Conservation (phyloP, 2,888 invertebrate species). For the Lacanobia wlatinum region DNA sequence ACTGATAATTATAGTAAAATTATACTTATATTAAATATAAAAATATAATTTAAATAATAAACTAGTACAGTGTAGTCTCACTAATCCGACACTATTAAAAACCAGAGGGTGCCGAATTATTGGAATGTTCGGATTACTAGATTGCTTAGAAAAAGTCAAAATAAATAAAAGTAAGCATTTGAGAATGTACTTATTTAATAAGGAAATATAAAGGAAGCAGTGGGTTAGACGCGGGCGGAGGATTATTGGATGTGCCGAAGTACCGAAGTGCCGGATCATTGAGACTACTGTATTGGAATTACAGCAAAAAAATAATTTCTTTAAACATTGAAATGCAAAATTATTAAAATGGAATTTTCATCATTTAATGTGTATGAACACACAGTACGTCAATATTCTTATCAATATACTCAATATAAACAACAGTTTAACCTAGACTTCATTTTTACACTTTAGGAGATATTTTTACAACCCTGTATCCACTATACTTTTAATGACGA, state of each 20-base stretch:
- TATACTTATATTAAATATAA: conserved; percentile 82
- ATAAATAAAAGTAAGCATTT: too few relatives aligned
- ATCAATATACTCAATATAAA: conserved; percentile 89
- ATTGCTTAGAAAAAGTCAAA: too few relatives aligned
- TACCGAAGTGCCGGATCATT: too few relatives aligned
- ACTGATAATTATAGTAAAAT: conserved; percentile 70
- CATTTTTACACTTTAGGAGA: conserved; percentile 88
- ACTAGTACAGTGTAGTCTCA: conserved; percentile 57
- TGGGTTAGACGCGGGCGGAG: too few relatives aligned
- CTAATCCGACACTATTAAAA: too few relatives aligned
- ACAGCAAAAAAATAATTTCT: conserved; percentile 70
- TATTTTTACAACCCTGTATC: conserved; percentile 91
- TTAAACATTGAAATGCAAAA: conserved; percentile 82
- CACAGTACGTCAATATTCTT: conserved; percentile 84
- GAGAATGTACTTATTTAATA: too few relatives aligned
- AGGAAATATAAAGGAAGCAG: too few relatives aligned
- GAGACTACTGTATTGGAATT: conserved; percentile 72
- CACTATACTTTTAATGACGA: conserved; percentile 89
- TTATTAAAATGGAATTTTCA: conserved; percentile 83
- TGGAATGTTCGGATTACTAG: too few relatives aligned
- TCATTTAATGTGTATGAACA: conserved; percentile 83
- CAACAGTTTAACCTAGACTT: conserved; percentile 86
- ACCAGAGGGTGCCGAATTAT: too few relatives aligned
- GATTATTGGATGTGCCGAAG: too few relatives aligned
- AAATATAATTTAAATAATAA: conserved; percentile 74